These are phyloP conservation scores for Gorsachius magnificus DNA, from an alignment of 2,797 vertebrate species.

Conservation along the genomic window DNA sequence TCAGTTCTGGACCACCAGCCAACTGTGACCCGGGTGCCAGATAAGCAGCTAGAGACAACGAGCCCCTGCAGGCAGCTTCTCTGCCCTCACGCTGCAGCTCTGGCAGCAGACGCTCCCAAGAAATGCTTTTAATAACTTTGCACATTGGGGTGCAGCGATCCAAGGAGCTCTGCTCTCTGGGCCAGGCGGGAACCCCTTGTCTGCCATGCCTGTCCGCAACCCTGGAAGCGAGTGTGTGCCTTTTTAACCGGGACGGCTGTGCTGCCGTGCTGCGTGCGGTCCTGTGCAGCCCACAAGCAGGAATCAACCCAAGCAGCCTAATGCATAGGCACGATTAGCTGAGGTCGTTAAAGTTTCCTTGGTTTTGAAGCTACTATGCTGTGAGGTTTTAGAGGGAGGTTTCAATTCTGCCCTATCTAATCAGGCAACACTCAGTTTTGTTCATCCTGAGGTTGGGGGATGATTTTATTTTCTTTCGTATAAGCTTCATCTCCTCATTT, in stretches of 20 bases:
- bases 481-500: not conserved
- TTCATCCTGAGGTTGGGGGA: not conserved
- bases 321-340: not conserved
- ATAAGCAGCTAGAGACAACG: constrained; percentile 14
- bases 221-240: not conserved
- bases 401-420: not conserved
- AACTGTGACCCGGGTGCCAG: constrained; percentile 26
- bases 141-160: not conserved
- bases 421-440: not conserved
- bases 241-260: not conserved
- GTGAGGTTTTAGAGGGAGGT: not conserved
- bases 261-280: not conserved
- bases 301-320: not conserved
- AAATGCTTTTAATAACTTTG: not conserved
- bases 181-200: not conserved
- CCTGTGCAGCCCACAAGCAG: not conserved
- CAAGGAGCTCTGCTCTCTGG: not conserved
- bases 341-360: not conserved
- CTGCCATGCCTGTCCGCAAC: not conserved
- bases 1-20: constrained; percentile 49
- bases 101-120: not conserved
- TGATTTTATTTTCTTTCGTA: not conserved
- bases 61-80: not conserved
- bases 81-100: not conserved
- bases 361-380: not conserved